These are phyloP conservation scores for Cataglyphis rosenhaueri DNA, from an alignment of 2,888 invertebrate species.

Conservation along the genomic window DNA sequence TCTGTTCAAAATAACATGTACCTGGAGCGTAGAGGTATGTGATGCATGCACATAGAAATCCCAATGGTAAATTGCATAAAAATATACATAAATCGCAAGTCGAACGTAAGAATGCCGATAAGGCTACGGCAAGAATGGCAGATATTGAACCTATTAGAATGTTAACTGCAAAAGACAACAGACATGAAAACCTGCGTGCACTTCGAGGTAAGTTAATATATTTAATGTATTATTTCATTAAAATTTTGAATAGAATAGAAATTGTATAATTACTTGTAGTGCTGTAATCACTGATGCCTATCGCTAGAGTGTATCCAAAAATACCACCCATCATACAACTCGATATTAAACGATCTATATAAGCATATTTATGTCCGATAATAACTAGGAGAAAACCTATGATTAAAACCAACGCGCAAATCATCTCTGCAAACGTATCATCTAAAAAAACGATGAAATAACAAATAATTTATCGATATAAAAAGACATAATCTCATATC, in stretches of 20 bases:
- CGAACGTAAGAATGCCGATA: not conserved
- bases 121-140: not conserved
- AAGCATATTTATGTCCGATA: conserved; percentile 88
- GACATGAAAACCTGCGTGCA: not conserved
- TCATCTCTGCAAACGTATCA: conserved; percentile 59
- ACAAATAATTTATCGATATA: not conserved
- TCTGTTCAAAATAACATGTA: conserved; percentile 76
- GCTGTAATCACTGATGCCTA: conserved; percentile 20
- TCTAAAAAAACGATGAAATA: conserved; percentile 62
- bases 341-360: conserved; percentile 87
- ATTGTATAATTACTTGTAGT: conserved; percentile 33
- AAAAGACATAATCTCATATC: not conserved
- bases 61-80: conserved; percentile 88
- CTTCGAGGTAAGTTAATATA: not conserved
- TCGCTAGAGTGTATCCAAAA: conserved; percentile 86
- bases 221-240: not conserved
- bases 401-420: conserved; percentile 87
- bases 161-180: conserved; percentile 48
- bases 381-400: conserved; percentile 88
- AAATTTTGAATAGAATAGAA: conserved; percentile 1
- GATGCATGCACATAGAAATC: conserved; percentile 88
- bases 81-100: conserved; percentile 66
- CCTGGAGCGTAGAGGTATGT: conserved; percentile 88
- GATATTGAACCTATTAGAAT: not conserved
- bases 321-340: conserved; percentile 88